Evolutionary conservation across 2,797 vertebrate species (phyloP), one percentile per base, ranked within the genome.

Genomic region (Brachyalestes nurse): DNA sequence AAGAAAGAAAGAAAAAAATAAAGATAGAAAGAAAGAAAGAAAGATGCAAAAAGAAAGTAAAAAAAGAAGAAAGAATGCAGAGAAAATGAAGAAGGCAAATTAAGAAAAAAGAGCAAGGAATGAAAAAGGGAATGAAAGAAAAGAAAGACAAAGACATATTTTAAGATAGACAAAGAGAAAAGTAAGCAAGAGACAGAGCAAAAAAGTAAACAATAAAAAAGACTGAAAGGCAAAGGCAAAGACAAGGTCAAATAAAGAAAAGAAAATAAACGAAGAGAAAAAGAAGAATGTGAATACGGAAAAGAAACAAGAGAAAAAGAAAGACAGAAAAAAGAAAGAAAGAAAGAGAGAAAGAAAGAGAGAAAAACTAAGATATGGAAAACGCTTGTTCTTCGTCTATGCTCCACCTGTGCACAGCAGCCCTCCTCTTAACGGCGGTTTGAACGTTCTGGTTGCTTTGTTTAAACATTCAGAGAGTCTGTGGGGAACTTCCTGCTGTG

Each of bases 401-500:
- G 6, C 16, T 17, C 16, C 28, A 40, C 62, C 62, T 40, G 28
- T 38, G 34, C 34, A 3, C 34, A 19, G 62, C 61, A 64, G 6
- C 14, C 47, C 47, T 49, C 2, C 61, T 64, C 2, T 28, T 66
- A 40, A 67, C 17, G 34, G 4, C 19, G 40, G 34, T 61, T n/a
- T 19, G 38, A 21, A 14, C 6, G 34, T n/a, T 74, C 45, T 58
- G 53, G 57, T 17, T n/a, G 47, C 49, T 7, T 8, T 60, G 19
- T 45, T 71, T 55, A 72, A 47, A 77, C 53, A 62, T 77, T 42
- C 65, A 65, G 34, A 19, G 14, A 28, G 45, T 25, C 62, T 9
- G 55, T 51, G n/a, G 69, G 67, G 21, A 61, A 6, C 0, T 25
- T 72, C 55, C 51, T 25, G 45, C 74, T 49, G 17, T 14, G 58